Evolutionary conservation across 1,140 invertebrate genomes (phyloP).

Genomic region (Conus betulinus): DNA sequence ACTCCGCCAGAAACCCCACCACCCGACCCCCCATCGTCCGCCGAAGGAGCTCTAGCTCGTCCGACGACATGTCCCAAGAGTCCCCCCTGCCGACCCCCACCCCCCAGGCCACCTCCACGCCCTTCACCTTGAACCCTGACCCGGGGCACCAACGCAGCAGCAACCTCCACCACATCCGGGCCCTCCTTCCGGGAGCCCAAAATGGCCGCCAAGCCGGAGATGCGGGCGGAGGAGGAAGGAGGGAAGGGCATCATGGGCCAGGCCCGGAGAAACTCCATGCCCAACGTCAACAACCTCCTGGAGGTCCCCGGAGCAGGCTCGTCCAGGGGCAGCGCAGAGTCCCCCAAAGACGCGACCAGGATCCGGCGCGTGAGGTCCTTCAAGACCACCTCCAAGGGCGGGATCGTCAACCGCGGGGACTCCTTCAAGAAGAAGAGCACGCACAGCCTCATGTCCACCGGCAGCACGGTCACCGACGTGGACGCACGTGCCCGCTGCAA

Average conservation of each 20-base stretch:
- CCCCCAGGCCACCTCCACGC: neutral
- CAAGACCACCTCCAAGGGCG: constrained; percentile 91
- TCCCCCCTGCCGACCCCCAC: neutral
- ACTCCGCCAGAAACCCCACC: neutral
- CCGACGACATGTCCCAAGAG: constrained; percentile 3
- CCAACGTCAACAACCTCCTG: constrained; percentile 47
- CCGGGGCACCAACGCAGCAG: neutral
- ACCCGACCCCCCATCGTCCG: neutral
- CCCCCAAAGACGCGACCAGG: neutral
- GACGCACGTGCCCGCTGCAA: neutral
- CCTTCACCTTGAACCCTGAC: constrained; percentile 24
- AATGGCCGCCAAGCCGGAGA: constrained; percentile 31
- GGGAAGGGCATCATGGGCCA: constrained; percentile 10
- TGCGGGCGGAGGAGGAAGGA: neutral
- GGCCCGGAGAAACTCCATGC: constrained; percentile 55
- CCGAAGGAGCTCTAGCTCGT: constrained; percentile 6
- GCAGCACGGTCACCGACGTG: constrained; percentile 75
- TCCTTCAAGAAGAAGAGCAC: constrained; percentile 83
- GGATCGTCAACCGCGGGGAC: constrained; percentile 93
- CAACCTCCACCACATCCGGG: neutral
- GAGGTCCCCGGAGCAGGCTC: constrained; percentile 32
- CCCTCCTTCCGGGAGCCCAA: constrained; percentile 35
- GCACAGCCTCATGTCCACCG: constrained; percentile 83
- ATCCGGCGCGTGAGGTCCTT: constrained; percentile 85
- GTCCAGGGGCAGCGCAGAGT: neutral